Evolutionary conservation across 2,888 invertebrate species (phyloP), one percentile per base, ranked within the genome.

Genomic region (Brachyptera risi): DNA sequence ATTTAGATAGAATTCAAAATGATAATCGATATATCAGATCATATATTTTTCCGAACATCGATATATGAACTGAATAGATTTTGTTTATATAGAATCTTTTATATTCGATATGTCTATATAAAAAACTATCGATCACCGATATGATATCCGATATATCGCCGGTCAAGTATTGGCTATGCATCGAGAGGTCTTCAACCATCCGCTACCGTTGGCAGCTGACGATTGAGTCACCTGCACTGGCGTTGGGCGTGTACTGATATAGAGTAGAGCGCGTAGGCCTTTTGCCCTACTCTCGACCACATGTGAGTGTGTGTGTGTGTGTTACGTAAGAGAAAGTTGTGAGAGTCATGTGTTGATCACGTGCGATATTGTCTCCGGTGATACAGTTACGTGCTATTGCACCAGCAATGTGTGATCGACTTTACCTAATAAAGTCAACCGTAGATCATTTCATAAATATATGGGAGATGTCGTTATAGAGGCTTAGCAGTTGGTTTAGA

Each of bases 311-410:
- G 3, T n/a, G n/a, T 21, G 24, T 13, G 3, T n/a, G 21, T 26
- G 50, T 51, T 26, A 51, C 17, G 50, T 27, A 51, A 51, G 50
- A 51, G 50, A 51, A 51, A 51, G 50, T 51, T 31, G 26, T 15
- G n/a, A 17, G 17, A 26, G 23, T 13, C 38, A 42, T 21, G 42
- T 2, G 42, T 5, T 7, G 17, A 21, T 42, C 42, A 42, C 42
- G 42, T 42, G 42, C 19, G 5, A 5, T 21, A n/a, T 21, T 21
- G 42, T 31, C 17, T 38, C 38, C 19, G 17, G 42, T 42, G 42
- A 42, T 42, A 42, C 42, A 42, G 19, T 4, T 31, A 31, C 21
- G 42, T 9, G 42, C 19, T 21, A 42, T 21, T 17, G 17, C 15
- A 11, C 21, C 17, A 21, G 17, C 2, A 17, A 38, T 15, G 38